Base-by-base conservation (phyloP, 2,113 vertebrate genomes). In the Rutilus rutilus region DNA sequence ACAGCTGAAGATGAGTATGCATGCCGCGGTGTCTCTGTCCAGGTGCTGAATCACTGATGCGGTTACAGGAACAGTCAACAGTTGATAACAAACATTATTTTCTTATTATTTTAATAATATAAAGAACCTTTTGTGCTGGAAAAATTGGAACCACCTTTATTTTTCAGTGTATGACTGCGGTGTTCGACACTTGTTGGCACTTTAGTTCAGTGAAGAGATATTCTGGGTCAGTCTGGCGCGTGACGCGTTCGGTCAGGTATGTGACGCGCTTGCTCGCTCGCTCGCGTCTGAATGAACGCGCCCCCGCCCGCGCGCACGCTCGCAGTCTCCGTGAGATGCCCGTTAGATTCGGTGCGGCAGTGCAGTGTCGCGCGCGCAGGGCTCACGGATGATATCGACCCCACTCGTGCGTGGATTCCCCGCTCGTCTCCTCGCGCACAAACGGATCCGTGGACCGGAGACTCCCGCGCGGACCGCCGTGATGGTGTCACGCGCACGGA, bases 341-440 rank as follows among this genome's bases (percentile, higher is more conserved):
- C 96, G 97, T 98, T 97, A 99, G 96, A 93, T 95, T 93, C 97
- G 95, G 97, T 97, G 97, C 95, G 94, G 97, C 98, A 98, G 97
- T 98, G 97, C 98, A 97, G 97, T 94, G 95, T 96, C 95, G 95
- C 84, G 94, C 78, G 60, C 54, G 50, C 50, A 15, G 54, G 54
- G 89, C 90, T 83, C 88, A 88, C 90, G 86, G 30, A 30, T 81
- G 62, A 11, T 25, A 9, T 39, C 77, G 78, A 5, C 25, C 50
- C 27, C 65, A 27, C 85, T 57, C 77, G 45, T 60, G 30, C 52
- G 52, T 19, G 85, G 79, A 86, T 76, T 59, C 52, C 47, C 71
- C 17, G 19, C 50, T 33, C 59, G n/a, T 27, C 30, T 39, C 25
- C 36, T 50, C 69, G 54, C 30, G 59, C 84, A 42, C 52, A 52